Base-by-base conservation (phyloP, 2,888 invertebrate genomes). In the Agrilus cyanescens region DNA sequence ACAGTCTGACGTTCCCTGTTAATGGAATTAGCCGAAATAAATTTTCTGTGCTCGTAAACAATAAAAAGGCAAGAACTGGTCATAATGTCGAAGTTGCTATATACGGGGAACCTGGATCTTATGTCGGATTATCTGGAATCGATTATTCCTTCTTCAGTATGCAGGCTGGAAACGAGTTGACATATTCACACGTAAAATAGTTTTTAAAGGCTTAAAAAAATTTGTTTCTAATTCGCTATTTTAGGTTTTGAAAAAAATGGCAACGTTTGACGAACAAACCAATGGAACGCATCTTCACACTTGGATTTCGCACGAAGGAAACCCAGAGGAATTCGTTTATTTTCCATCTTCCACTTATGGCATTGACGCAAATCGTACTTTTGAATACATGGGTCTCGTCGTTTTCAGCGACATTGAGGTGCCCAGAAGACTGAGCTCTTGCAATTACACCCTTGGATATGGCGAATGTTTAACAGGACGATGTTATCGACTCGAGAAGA, bases 1-100 rank as follows among this genome's bases (percentile, higher is more conserved):
- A 96, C 69, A 87, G 90, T 44, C 71, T 96, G 44, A 94, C 94
- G n/a, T 93, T 95, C 72, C 91, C 93, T 0, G 94, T 96, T 18
- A 91, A 95, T 67, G 94, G 94, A 46, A 89, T 95, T 52, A 87
- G 91, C 1, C 69, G 90, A 46, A 94, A 96, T 63, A 90, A 93
- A 61, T 89, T 88, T 62, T 83, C 86, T 1, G 81, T 90, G 10
- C 78, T 74, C 53, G 83, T 95, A 46, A 95, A 95, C 67, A 89
- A 91, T 64, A 84, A 86, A 48, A 96, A 95, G 66, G 91, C 91
- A 41, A 80, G 94, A 50, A 91, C 90, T 0, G 91, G 93, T 16
- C 88, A 93, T 61, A 82, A 85, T 43, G 87, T 96, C 2, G 95
- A 96, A 68, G 82, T 96, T 43, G 89, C 91, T 1, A 86, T 94